Base-by-base conservation (phyloP, 2,797 vertebrate genomes). In the Eulemur coronatus region DNA sequence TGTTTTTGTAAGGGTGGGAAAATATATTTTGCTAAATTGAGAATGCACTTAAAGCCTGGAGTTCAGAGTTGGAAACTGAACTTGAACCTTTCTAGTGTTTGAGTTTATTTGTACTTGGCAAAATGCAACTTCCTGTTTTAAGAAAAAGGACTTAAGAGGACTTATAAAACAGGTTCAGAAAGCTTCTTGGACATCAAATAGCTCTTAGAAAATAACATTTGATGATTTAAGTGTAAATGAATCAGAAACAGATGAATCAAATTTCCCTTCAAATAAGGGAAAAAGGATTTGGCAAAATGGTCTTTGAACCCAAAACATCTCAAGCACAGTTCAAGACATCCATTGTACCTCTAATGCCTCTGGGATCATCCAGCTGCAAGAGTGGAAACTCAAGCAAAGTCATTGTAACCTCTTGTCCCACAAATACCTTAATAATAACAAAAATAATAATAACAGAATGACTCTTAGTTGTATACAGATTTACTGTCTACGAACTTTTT, bases 201-300 rank as follows among this genome's bases (percentile, higher is more conserved):
- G 70, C 95, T 94, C 91, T 96, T 96, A 96, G 75, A 94, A 97
- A 97, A 97, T 97, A 97, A 96, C 95, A 94, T 93, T 93, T 96
- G 93, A 97, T 84, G 97, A 96, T 96, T 97, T 97, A 96, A 97
- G 94, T 98, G 97, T 97, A 98, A 97, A 97, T 95, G 97, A 98
- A 97, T 97, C 94, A 97, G 95, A 97, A 97, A 97, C 97, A 97
- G 84, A 97, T 96, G 97, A 98, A 97, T 96, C 91, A 97, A 97
- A 97, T 97, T 98, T 97, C 86, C 92, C 94, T 96, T 91, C 73
- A 96, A 96, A 97, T 97, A 96, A 94, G 86, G 78, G 92, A 95
- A 97, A 89, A 89, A 76, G 52, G 41, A 82, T 91, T 93, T 98
- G 95, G 97, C 91, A 88, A 97, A 94, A 85, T 41, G 38, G 93